Evolutionary conservation across 1,140 invertebrate species (phyloP), one percentile per base, ranked within the genome.

Genomic region (Drosophila obscura): DNA sequence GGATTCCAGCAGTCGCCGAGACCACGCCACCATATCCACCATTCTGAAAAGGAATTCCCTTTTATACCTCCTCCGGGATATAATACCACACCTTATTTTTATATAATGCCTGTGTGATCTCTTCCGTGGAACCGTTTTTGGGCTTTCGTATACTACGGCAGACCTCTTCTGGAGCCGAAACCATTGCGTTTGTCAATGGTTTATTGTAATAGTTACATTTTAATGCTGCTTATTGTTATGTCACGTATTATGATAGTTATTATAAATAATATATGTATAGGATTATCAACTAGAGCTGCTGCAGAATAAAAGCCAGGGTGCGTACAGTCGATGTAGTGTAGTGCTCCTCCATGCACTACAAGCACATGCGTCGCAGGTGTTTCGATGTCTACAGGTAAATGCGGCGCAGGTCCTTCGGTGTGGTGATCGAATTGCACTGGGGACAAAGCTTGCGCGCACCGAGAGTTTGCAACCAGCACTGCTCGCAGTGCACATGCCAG

Each of bases 401-500:
- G 80, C 96, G 94, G 71, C 97, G 93, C 55, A 98, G 92, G 93
- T 98, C 97, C 67, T 95, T 93, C 16, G 97, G 95, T 4, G 97
- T 96, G 39, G 97, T 98, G 74, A 98, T 98, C 92, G 97, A 96
- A 93, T 98, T 98, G 92, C 97, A 98, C 90, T 98, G 97, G 0
- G 97, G 97, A 92, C 97, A 99, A 22, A 98, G 94, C 88, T 98
- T 98, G 93, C 98, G 98, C 0, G 96, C 96, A 31, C 96, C 96
- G 85, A 98, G 92, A 13, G 97, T 97, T 82, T 96, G 95, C 2
- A 98, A 92, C 98, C 98, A 99, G 91, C 98, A 99, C 52, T 96
- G 95, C 93, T 98, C 97, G 90, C 97, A 99, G 92, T 98, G 96
- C 0, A 98, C 97, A 92, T 99, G 97, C 98, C 98, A 99, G 92